Conservation (phyloP, 2,797 vertebrate species). For the Rhodeus uyekii region DNA sequence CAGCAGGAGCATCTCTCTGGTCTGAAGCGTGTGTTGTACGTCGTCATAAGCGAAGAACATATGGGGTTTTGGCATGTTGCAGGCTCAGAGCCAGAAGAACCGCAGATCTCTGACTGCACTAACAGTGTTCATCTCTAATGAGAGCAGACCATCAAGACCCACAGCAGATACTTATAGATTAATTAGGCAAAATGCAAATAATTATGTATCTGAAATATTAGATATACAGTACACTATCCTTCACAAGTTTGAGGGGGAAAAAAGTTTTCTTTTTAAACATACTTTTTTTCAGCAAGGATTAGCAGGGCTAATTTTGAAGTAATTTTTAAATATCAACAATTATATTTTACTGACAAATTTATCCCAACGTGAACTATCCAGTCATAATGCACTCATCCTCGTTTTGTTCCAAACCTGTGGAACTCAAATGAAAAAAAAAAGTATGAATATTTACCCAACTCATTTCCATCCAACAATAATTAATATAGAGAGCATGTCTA, state of each 20-base stretch:
- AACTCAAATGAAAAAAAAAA: background rate
- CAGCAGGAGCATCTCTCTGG: conserved; percentile 24
- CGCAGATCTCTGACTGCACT: conserved; percentile 57
- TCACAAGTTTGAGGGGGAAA: background rate
- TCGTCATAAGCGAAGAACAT: conserved; percentile 66
- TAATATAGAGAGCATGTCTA: too few relatives aligned
- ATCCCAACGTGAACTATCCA: background rate
- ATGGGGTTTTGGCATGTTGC: conserved; percentile 75
- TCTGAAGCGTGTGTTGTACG: conserved; percentile 24
- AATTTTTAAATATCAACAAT: too few relatives aligned
- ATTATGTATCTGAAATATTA: background rate
- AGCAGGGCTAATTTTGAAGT: background rate
- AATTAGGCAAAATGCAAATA: background rate
- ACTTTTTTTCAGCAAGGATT: background rate
- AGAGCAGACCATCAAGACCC: background rate
- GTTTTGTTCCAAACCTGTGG: background rate
- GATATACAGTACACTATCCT: too few relatives aligned
- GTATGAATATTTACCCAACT: background rate
- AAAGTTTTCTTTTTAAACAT: background rate
- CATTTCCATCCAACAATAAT: background rate
- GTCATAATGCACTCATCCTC: background rate
- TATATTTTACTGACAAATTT: background rate
- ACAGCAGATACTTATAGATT: background rate
- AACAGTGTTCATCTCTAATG: conserved; percentile 51
- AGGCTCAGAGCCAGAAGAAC: conserved; percentile 69